phyloP scores from a whole-genome alignment of 2,113 vertebrate genomes.

The Hippotragus niger region DNA sequence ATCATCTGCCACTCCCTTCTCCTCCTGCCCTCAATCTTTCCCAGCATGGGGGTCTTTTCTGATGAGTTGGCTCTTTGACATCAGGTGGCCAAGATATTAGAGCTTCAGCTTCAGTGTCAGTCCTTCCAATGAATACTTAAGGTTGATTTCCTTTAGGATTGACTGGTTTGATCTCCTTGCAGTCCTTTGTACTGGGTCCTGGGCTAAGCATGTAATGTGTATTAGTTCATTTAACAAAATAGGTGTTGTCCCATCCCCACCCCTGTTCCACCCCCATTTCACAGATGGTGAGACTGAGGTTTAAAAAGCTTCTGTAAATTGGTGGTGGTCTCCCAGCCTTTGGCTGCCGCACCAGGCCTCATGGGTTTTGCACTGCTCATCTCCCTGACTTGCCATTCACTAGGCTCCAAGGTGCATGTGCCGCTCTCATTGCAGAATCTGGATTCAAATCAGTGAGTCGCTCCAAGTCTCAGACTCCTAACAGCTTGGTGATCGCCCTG shows the following conservation, averaged over 20 bases:
- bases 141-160: neutral
- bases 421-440: neutral
- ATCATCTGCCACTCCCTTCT: neutral
- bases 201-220: too few species aligned
- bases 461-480: neutral
- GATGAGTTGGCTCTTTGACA: neutral
- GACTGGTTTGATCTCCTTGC: neutral
- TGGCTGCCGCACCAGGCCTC: fast-evolving
- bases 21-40: neutral
- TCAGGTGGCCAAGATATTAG: neutral
- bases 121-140: neutral
- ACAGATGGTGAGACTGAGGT: neutral
- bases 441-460: neutral
- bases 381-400: fast-evolving
- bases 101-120: neutral
- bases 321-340: neutral
- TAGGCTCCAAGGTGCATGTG: neutral
- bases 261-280: neutral
- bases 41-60: neutral
- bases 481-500: neutral
- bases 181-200: neutral
- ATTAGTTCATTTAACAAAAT: neutral
- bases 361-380: fast-evolving
- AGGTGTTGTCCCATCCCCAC: neutral
- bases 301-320: neutral